Evolutionary conservation across 2,113 vertebrate species (phyloP).

Genomic region (Leucopternis melanops): DNA sequence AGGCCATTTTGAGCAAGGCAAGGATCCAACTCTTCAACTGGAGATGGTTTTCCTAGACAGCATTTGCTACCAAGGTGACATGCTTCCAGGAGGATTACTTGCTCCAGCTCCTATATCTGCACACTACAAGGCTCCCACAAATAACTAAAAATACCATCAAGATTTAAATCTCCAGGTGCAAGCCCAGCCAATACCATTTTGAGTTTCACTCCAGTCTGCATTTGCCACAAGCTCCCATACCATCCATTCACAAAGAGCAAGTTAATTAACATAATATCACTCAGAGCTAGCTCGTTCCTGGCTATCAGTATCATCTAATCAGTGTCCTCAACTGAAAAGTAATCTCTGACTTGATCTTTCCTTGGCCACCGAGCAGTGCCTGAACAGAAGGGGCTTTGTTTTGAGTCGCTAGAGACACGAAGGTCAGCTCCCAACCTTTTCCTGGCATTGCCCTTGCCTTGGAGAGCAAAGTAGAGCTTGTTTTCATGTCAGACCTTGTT

Average conservation of each 20-base stretch:
- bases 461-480: not conserved
- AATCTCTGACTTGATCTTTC: conserved; percentile 56
- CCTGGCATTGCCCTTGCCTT: conserved; percentile 12
- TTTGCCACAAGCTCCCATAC: not conserved
- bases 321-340: conserved; percentile 55
- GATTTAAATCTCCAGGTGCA: not conserved
- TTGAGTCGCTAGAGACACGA: not conserved
- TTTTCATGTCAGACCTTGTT: not conserved
- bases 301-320: conserved; percentile 56
- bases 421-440: conserved; percentile 34
- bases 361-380: conserved; percentile 24
- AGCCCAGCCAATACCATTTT: not conserved
- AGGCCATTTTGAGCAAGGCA: not conserved
- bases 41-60: not conserved
- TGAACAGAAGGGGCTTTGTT: conserved; percentile 56
- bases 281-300: conserved; percentile 29
- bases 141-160: not conserved
- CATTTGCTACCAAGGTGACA: not conserved
- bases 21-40: not conserved
- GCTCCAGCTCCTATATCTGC: not conserved
- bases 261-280: conserved; percentile 39
- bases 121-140: not conserved
- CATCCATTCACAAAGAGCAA: not conserved
- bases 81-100: not conserved
- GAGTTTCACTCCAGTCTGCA: not conserved